Evolutionary conservation across 35 echinoderm and acorn worm species (phyloP).

Genomic region (Patiria miniata): DNA sequence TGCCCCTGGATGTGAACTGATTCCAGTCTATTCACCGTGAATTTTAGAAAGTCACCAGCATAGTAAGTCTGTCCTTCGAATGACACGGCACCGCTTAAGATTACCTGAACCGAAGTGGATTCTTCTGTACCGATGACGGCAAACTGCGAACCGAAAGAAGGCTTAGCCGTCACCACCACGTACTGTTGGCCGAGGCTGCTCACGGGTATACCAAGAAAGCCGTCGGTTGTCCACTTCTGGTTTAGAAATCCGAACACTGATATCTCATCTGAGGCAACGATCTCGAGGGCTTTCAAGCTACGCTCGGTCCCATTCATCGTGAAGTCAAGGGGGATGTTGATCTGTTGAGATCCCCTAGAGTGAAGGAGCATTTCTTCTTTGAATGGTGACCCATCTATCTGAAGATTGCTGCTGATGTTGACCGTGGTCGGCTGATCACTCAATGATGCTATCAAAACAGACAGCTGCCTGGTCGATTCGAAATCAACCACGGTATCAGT

Average conservation of each 20-base stretch:
- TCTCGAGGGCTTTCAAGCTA: conserved; percentile 48
- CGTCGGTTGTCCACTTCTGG: conserved; percentile 48
- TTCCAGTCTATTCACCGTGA: conserved; percentile 42
- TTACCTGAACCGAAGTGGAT: conserved; percentile 40
- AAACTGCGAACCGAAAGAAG: neutral
- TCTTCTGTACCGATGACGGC: conserved; percentile 51
- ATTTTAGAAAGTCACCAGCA: conserved; percentile 33
- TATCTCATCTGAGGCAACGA: conserved; percentile 48
- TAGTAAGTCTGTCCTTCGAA: conserved; percentile 43
- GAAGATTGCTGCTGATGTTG: conserved; percentile 53
- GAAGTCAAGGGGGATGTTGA: conserved; percentile 26
- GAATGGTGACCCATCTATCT: conserved; percentile 33
- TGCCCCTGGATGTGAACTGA: conserved; percentile 45
- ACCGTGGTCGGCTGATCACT: conserved; percentile 60
- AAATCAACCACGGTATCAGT: neutral
- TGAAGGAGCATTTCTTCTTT: conserved; percentile 28
- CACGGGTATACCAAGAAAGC: conserved; percentile 61
- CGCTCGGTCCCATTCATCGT: conserved; percentile 16
- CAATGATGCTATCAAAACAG: conserved; percentile 56
- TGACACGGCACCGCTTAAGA: neutral
- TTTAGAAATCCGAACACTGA: conserved; percentile 55
- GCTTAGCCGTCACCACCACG: neutral
- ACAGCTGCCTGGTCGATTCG: neutral
- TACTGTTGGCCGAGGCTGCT: conserved; percentile 50
- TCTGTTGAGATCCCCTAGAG: conserved; percentile 7